phyloP scores from a whole-genome alignment of 2,888 invertebrate species.

The Polymixis flavicincta region DNA sequence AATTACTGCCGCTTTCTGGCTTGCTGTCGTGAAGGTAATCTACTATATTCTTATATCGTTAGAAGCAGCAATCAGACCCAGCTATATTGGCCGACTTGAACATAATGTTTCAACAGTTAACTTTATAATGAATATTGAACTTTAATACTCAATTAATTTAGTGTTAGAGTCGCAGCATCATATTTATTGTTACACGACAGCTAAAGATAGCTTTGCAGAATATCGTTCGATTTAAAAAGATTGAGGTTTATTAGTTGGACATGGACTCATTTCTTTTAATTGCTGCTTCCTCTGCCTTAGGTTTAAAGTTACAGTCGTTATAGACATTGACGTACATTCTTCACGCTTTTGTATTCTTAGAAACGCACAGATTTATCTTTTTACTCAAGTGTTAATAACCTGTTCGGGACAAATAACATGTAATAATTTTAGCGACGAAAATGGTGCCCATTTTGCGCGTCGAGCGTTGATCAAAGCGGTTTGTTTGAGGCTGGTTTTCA shows the following conservation, averaged over 20 bases:
- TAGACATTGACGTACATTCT: conserved; percentile 80
- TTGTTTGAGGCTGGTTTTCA: conserved; percentile 75
- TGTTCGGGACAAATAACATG: conserved; percentile 74
- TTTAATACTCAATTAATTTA: conserved; percentile 34
- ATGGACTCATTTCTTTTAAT: conserved; percentile 78
- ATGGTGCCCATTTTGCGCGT: conserved; percentile 82
- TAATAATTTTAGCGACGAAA: conserved; percentile 82
- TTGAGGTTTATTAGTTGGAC: conserved; percentile 75
- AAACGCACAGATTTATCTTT: conserved; percentile 70
- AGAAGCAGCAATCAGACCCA: conserved; percentile 37
- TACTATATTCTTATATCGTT: conserved; percentile 48
- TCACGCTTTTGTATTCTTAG: conserved; percentile 78
- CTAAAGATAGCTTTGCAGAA: conserved; percentile 59
- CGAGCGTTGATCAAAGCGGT: conserved; percentile 83
- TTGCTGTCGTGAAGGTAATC: conserved; percentile 62
- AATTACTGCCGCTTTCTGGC: conserved; percentile 55
- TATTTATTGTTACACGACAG: conserved; percentile 53
- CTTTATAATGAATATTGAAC: conserved; percentile 29
- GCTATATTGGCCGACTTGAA: conserved; percentile 47
- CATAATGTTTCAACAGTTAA: conserved; percentile 33
- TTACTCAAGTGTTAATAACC: conserved; percentile 81
- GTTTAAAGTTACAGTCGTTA: conserved; percentile 77
- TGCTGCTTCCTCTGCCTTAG: conserved; percentile 77
- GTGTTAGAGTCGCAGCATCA: conserved; percentile 20
- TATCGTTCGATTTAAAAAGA: conserved; percentile 67